phyloP scores from a whole-genome alignment of 2,888 invertebrate genomes.

The Cephus runcator region DNA sequence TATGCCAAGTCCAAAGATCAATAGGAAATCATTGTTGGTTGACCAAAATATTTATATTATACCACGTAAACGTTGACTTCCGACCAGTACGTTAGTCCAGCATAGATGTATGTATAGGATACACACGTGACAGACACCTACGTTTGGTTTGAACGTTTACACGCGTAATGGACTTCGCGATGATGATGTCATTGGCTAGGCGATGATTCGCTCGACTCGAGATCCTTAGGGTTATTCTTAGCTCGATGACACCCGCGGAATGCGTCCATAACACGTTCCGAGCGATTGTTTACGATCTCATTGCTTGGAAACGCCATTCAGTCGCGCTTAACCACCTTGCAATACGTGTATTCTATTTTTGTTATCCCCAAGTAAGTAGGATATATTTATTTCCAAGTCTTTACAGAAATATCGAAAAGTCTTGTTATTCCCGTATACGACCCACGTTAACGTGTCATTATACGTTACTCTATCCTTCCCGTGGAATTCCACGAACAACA shows the following conservation, averaged over 20 bases:
- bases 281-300: not conserved
- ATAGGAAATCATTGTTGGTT: not conserved
- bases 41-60: not conserved
- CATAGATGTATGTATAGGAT: not conserved
- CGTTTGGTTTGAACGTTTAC: not conserved
- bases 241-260: constrained; percentile 43
- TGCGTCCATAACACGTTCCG: constrained; percentile 32
- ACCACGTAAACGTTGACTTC: not conserved
- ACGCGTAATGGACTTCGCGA: not conserved
- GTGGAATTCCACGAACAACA: constrained; percentile 43
- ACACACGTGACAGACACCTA: not conserved
- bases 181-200: constrained; percentile 30
- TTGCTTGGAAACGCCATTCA: not conserved
- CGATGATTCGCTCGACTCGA: constrained; percentile 31
- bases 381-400: not conserved
- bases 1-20: not conserved
- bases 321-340: not conserved
- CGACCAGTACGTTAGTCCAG: not conserved
- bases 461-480: not conserved
- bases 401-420: not conserved
- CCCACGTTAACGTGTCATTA: not conserved
- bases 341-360: not conserved
- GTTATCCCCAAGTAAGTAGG: not conserved
- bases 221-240: constrained; percentile 38
- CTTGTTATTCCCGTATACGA: not conserved